Evolutionary conservation across 2,888 invertebrate genomes (phyloP), one percentile per base, ranked within the genome.

Genomic region (Trilocha varians): DNA sequence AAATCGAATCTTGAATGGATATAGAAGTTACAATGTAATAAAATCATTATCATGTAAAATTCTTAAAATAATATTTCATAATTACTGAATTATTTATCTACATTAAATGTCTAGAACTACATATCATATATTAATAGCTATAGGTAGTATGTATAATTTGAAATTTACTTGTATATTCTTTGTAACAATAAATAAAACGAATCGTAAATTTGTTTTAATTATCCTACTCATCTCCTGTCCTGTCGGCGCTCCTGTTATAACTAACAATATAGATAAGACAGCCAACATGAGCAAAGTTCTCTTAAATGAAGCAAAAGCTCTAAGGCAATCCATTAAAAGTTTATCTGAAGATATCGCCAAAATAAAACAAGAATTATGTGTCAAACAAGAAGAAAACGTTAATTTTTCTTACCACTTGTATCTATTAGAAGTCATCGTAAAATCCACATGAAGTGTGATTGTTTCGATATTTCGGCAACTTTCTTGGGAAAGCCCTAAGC

Each of bases 381-480:
- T 47, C 17, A 46, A 39, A 11, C 54, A 53, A 36, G 58, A 66
- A 16, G 70, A 73, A 48, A 71, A 77, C 32, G 62, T 70, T 0
- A 70, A 73, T 52, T 82, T 79, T 48, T 83, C 84, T 1, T 83
- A 84, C 52, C 84, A 84, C 43, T 59, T 85, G 16, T 85, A 84
- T 52, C 59, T 85, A 15, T 67, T 84, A 25, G 84, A 85, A 69
- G 58, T 85, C 32, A 73, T 85, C 33, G 63, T 85, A 32, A 78
- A 65, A 84, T 85, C 43, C 71, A 79, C 46, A 84, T 84, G 84
- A 85, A 84, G 47, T 85, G 84, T 50, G 84, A 85, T 50, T 84
- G 84, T 56, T 84, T 84, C 47, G 78, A 83, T 3, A 82, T 85
- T 46, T 61, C 75, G 11, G 82, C 80, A 17, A 55, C 62, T 16